A percentile compares a stretch with the other conserved stretches of the same genome.
Evolutionary conservation across 2,113 vertebrate genomes (phyloP).

Genomic region (Carollia perspicillata): DNA sequence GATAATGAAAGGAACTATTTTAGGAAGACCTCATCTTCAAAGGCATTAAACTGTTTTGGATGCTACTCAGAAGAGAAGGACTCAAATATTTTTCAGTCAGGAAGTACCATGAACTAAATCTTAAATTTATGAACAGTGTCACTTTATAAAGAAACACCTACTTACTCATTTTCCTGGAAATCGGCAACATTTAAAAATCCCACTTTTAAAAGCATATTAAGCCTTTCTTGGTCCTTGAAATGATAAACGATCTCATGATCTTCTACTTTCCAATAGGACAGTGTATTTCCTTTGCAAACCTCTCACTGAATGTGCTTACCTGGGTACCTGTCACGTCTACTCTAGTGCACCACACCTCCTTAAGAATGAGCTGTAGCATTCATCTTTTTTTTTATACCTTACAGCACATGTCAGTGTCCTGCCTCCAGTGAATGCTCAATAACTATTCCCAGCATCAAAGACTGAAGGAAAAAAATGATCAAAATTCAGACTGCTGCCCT

Average conservation of each 20-base stretch:
- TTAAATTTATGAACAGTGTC: neutral
- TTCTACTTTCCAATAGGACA: neutral
- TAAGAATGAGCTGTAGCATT: neutral
- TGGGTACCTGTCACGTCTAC: neutral
- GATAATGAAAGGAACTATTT: neutral
- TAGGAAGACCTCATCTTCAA: neutral
- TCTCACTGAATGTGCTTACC: neutral
- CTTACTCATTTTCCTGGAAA: neutral
- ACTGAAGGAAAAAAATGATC: conserved; percentile 40
- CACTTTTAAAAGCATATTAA: neutral
- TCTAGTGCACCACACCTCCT: neutral
- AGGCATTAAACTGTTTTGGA: neutral
- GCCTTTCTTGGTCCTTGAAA: neutral
- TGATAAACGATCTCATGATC: neutral
- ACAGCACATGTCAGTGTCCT: neutral
- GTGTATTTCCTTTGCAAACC: neutral
- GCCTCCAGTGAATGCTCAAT: conserved; percentile 6
- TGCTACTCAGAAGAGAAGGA: neutral
- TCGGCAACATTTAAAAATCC: neutral
- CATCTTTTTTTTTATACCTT: neutral
- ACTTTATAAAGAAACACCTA: neutral
- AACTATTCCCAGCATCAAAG: conserved; percentile 54
- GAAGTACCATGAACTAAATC: neutral
- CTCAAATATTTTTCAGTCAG: conserved; percentile 15
- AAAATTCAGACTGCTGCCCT: conserved; percentile 41